A percentile compares a stretch with the other conserved stretches of the same genome.
Conservation (phyloP, 2,797 vertebrate species). For the Erithacus rubecula region DNA sequence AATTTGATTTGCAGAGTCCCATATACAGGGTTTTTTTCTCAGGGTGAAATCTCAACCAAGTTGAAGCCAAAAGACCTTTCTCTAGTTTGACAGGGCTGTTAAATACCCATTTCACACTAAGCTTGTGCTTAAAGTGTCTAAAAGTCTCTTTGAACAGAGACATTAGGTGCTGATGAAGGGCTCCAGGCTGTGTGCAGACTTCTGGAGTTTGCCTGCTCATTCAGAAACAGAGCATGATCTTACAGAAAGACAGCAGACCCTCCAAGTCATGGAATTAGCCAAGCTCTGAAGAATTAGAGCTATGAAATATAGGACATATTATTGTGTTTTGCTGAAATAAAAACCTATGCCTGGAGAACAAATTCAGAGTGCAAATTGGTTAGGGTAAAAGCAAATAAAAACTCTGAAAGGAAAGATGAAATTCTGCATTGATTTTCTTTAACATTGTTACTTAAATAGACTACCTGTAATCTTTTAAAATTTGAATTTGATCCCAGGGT, state of each 20-base stretch:
- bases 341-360: background rate
- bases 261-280: background rate
- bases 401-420: background rate
- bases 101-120: background rate
- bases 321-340: background rate
- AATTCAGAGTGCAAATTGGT: background rate
- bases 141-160: background rate
- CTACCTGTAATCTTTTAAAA: background rate
- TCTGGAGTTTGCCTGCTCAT: background rate
- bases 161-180: accelerated
- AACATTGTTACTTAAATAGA: background rate
- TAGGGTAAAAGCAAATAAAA: background rate
- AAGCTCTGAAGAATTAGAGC: background rate
- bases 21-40: accelerated
- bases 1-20: background rate
- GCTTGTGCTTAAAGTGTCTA: background rate
- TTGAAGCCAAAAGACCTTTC: background rate
- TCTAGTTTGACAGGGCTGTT: background rate
- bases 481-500: background rate
- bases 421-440: background rate
- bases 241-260: background rate
- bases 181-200: background rate
- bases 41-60: background rate
- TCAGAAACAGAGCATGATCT: background rate
- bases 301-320: background rate